Evolutionary conservation across 2,113 vertebrate species (phyloP).

Genomic region (Ageneiosus marmoratus): DNA sequence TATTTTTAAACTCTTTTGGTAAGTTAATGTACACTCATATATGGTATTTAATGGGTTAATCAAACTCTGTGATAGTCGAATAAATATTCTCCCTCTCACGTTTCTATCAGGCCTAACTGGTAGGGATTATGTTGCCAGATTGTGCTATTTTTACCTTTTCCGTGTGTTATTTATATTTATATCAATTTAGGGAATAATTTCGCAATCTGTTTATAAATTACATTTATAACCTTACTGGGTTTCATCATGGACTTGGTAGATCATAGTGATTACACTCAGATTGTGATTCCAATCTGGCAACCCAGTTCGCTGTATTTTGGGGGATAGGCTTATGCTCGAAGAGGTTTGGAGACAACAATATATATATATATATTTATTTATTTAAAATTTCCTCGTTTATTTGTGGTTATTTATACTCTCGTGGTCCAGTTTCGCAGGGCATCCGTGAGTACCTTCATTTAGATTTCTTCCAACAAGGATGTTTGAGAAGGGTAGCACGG

Average conservation of each 20-base stretch:
- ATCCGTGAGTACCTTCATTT: not conserved
- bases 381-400: not conserved
- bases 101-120: not conserved
- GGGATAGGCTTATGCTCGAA: not conserved
- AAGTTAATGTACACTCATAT: not conserved
- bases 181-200: not conserved
- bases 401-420: not conserved
- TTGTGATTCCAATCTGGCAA: slow-evolving; percentile 15
- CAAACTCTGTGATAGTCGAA: not conserved
- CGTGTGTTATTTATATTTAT: not conserved
- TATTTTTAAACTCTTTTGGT: not conserved
- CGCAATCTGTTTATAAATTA: not conserved
- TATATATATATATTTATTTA: too few relatives aligned
- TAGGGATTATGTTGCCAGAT: not conserved
- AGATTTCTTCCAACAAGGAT: not conserved
- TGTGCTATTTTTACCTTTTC: not conserved
- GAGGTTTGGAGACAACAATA: not conserved
- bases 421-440: not conserved
- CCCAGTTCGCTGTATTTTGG: not conserved
- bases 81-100: too few relatives aligned
- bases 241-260: not conserved
- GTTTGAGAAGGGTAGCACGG: not conserved
- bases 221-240: not conserved
- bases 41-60: not conserved
- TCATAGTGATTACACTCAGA: not conserved